Base-by-base conservation (phyloP, 2,113 vertebrate species). In the Labeo catla region DNA sequence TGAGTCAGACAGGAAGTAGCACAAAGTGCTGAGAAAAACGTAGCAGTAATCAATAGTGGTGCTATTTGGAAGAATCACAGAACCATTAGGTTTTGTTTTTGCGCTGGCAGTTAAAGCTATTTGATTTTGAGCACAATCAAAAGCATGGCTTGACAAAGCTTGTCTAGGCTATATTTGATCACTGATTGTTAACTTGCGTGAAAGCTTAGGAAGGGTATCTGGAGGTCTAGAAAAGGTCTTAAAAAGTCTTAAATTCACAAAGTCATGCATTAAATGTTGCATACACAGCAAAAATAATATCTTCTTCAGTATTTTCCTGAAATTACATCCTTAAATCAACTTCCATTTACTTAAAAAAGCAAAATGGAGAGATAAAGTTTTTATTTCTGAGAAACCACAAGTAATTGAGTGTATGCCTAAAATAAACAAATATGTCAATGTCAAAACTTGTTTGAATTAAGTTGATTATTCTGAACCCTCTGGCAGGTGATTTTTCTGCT, bases 111-210 rank as follows among this genome's bases (percentile, higher is more conserved):
- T 72, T 21, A 72, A 72, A 72, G 68, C 8, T 59, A 59, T 59
- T 59, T 59, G 19, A 72, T 21, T 72, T 72, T 72, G 39, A 72
- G 39, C 68, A 45, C 19, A 72, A 72, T 72, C 68, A 72, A n/a
- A 72, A 45, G 66, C 68, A 72, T 0, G 8, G 16, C 68, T 72
- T 8, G 0, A 45, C 39, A 43, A 72, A 72, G 8, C 68, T 45
- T 21, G 36, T 72, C 68, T 45, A 21, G 36, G 36, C 16, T 43
- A 43, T 72, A 72, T 70, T 70, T 70, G 36, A 70, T 43, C 9
- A 43, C 4, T 2, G 36, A 72, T 72, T 36, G 1, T 72, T 43
- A 43, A 70, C 36, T 43, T 43, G 16, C 16, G 19, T 43, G 16
- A 72, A 72, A 72, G 19, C 59, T 61, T 11, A 3, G 39, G 3